A percentile compares a stretch with the other conserved stretches of the same genome.
Evolutionary conservation across 2,888 invertebrate genomes (phyloP).

Genomic region (Thalpophila matura): DNA sequence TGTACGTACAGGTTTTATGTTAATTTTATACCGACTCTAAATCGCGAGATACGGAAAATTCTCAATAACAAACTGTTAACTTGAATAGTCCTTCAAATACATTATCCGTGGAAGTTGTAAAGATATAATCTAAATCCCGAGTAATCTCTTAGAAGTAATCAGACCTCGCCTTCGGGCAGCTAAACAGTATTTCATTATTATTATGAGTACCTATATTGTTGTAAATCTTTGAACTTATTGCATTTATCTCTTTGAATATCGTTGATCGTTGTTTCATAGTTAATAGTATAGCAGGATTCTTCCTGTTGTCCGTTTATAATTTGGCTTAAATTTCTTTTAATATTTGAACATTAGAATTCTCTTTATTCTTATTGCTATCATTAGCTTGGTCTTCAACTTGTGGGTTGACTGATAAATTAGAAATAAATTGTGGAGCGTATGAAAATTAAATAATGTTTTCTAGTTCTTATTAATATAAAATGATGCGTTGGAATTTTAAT

Average conservation of each 20-base stretch:
- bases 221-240: too few species aligned
- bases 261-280: not conserved
- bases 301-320: not conserved
- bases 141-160: constrained; percentile 43
- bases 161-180: constrained; percentile 23
- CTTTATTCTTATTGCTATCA: not conserved
- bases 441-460: not conserved
- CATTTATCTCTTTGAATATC: not conserved
- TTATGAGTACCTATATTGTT: not conserved
- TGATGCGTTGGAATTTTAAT: too few species aligned
- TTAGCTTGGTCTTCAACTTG: too few species aligned
- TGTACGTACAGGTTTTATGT: not conserved
- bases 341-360: not conserved
- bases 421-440: not conserved
- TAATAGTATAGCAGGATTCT: not conserved
- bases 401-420: not conserved
- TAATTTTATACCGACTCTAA: constrained; percentile 11
- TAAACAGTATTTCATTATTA: constrained; percentile 4
- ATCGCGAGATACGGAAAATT: constrained; percentile 24
- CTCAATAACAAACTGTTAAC: constrained; percentile 17
- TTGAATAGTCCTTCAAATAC: constrained; percentile 25
- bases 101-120: constrained; percentile 18
- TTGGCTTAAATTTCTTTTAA: not conserved
- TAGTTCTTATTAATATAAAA: not conserved
- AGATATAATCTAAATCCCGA: constrained; percentile 42